Conservation (phyloP, 2,797 vertebrate genomes). For the Lepus townsendii region DNA sequence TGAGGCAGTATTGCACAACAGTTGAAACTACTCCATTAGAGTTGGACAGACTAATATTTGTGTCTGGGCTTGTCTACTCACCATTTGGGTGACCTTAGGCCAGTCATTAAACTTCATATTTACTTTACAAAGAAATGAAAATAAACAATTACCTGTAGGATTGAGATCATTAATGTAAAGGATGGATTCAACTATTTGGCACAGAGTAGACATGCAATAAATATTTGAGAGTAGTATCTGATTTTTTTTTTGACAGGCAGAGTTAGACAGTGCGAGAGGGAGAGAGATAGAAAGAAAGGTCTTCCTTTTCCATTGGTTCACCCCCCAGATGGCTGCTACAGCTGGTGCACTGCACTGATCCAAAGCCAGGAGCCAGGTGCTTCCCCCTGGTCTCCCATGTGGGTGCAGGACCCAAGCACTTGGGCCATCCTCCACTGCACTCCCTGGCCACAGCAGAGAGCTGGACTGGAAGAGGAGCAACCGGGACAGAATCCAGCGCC, state of each 20-base stretch:
- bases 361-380: no score
- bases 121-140: slow-evolving; percentile 36
- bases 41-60: not conserved
- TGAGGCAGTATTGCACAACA: not conserved
- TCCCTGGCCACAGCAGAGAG: no score
- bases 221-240: slow-evolving; percentile 21
- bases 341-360: no score
- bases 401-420: no score
- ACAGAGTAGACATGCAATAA: not conserved
- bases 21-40: not conserved
- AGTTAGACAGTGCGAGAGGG: no score
- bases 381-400: no score
- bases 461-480: no score
- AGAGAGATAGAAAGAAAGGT: no score
- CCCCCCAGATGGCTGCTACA: no score
- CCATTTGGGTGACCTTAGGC: not conserved
- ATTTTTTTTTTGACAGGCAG: not conserved
- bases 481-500: no score
- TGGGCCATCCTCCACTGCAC: no score
- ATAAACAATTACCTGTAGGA: not conserved
- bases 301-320: no score
- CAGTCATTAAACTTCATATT: not conserved
- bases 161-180: slow-evolving; percentile 21
- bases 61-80: not conserved
- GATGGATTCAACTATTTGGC: not conserved